Evolutionary conservation across 1,140 invertebrate species (phyloP).

Genomic region (Lepidotrigona ventralis): DNA sequence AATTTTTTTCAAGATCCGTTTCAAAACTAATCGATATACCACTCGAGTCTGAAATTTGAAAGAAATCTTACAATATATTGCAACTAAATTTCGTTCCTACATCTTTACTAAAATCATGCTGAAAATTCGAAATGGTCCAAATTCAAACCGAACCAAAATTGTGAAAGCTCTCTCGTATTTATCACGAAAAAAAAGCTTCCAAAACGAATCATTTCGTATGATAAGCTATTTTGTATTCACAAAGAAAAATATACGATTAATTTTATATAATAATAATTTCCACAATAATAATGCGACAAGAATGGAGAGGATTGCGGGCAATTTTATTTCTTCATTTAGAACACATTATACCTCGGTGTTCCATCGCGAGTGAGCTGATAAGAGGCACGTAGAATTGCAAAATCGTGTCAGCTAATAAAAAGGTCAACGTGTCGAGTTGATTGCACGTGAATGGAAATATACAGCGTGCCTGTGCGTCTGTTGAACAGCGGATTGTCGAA

Average conservation of each 20-base stretch:
- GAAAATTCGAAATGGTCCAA: no score
- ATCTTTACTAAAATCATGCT: no score
- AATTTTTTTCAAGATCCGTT: no score
- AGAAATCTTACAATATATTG: no score
- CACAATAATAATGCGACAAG: neutral
- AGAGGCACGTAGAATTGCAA: conserved; percentile 8
- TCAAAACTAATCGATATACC: no score
- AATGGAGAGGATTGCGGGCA: no score
- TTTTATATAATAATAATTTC: neutral
- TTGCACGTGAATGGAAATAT: conserved; percentile 6
- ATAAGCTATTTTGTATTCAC: neutral
- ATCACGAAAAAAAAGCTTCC: no score
- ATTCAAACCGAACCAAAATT: no score
- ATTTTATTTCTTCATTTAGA: neutral
- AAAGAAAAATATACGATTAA: neutral
- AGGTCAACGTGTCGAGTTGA: conserved; percentile 2
- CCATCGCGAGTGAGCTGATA: conserved; percentile 7
- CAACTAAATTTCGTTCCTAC: no score
- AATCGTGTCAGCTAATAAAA: conserved; percentile 30
- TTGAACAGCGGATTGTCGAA: neutral
- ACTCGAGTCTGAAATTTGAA: no score
- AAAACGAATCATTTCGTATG: no score
- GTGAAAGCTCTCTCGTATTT: no score
- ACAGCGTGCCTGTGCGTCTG: neutral
- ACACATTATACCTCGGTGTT: neutral